phyloP scores from a whole-genome alignment of 2,888 invertebrate species.

The Alentia gelatinosa region DNA sequence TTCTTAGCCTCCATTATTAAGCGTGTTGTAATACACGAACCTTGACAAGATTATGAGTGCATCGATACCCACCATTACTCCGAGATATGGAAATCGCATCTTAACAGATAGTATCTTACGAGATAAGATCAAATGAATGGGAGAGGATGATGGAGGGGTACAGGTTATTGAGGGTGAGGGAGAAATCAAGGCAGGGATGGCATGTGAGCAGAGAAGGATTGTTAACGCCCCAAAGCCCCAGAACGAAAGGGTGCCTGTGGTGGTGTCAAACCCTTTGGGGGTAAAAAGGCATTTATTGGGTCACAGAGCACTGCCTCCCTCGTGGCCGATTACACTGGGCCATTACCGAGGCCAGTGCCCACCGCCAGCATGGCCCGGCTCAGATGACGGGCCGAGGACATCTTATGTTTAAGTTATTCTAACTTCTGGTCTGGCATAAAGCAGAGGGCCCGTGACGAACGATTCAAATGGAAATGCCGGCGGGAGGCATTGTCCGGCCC shows the following conservation, averaged over 20 bases:
- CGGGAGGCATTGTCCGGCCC: neutral
- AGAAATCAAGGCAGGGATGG: neutral
- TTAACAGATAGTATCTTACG: too few relatives aligned
- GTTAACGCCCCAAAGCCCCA: neutral
- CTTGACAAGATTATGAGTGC: too few relatives aligned
- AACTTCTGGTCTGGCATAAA: neutral
- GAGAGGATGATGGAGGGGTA: too few relatives aligned
- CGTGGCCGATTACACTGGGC: constrained; percentile 7
- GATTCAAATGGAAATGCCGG: neutral
- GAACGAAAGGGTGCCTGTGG: constrained; percentile 2
- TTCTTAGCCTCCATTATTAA: too few relatives aligned
- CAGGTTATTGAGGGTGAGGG: neutral
- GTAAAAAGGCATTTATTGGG: neutral
- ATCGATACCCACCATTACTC: too few relatives aligned
- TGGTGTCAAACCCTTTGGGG: neutral
- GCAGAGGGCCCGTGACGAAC: neutral
- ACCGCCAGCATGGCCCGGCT: neutral
- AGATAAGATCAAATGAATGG: neutral
- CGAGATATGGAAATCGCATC: too few relatives aligned
- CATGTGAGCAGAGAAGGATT: neutral
- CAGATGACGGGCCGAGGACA: neutral
- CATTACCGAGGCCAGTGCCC: neutral
- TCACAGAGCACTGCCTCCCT: constrained; percentile 10
- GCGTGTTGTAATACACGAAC: too few relatives aligned
- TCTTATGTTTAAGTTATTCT: constrained; percentile 41